Evolutionary conservation across 1,140 invertebrate species (phyloP).

Genomic region (Lepeophtheirus salmonis): DNA sequence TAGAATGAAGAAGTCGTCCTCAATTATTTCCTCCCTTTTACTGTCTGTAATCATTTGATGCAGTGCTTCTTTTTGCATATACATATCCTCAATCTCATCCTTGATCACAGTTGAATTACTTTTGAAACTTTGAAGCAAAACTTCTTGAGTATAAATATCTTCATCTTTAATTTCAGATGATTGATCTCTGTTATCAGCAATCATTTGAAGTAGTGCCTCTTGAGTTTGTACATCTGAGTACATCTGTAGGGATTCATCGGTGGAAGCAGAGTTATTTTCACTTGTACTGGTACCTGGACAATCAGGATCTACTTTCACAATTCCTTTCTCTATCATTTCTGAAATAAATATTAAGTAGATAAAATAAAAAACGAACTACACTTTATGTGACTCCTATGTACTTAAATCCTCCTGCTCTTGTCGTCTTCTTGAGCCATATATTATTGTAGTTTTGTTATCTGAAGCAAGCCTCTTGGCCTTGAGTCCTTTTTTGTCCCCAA

Average conservation of each 20-base stretch:
- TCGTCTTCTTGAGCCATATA: not conserved
- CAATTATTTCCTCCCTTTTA: not conserved
- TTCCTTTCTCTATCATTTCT: too few relatives aligned
- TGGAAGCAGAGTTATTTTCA: too few relatives aligned
- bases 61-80: too few relatives aligned
- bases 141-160: not conserved
- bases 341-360: too few relatives aligned
- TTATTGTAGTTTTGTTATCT: not conserved
- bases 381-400: too few relatives aligned
- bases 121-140: not conserved
- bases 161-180: not conserved
- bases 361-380: too few relatives aligned
- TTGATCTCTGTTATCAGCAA: not conserved
- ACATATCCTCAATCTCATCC: too few relatives aligned
- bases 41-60: too few relatives aligned
- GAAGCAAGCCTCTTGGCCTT: not conserved
- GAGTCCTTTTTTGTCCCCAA: not conserved
- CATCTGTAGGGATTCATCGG: not conserved
- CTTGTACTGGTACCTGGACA: too few relatives aligned
- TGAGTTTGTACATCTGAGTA: not conserved
- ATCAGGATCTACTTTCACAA: too few relatives aligned
- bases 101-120: too few relatives aligned
- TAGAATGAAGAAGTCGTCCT: not conserved
- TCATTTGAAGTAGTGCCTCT: not conserved
- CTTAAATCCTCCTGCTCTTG: too few relatives aligned